Percentiles rank a stretch among this genome's conserved stretches.
phyloP scores from a whole-genome alignment of 2,113 vertebrate species.

The Zonotrichia leucophrys region DNA sequence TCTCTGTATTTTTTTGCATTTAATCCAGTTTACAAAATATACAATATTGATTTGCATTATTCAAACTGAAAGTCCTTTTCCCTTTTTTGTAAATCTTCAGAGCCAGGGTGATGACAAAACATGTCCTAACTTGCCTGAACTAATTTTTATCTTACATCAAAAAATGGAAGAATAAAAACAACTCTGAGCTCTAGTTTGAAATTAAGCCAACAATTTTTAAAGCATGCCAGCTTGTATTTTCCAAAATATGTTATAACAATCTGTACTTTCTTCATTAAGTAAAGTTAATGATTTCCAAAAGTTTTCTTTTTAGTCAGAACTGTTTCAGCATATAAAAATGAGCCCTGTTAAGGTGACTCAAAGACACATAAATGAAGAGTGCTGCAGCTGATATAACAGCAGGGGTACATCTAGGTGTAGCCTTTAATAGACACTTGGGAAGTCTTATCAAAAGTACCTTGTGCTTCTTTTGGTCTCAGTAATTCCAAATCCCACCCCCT shows the following conservation, averaged over 20 bases:
- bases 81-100: background rate
- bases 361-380: background rate
- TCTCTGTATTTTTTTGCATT: background rate
- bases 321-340: background rate
- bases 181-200: background rate
- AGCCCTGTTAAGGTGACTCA: background rate
- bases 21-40: background rate
- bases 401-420: background rate
- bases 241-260: slow-evolving; percentile 18
- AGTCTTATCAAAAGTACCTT: background rate
- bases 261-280: slow-evolving; percentile 40
- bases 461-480: background rate
- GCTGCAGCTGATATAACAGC: background rate
- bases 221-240: slow-evolving; percentile 25
- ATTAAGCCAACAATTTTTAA: slow-evolving; percentile 20
- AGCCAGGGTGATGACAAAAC: background rate
- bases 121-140: background rate
- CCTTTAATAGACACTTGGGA: background rate
- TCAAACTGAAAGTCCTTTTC: background rate
- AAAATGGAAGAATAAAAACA: background rate
- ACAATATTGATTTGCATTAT: background rate
- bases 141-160: background rate
- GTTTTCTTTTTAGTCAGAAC: slow-evolving; percentile 1
- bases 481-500: background rate
- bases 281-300: slow-evolving; percentile 43